Percentiles rank a stretch among this genome's conserved stretches.
phyloP scores from a whole-genome alignment of 1,140 invertebrate genomes.

The Habropoda laboriosa region DNA sequence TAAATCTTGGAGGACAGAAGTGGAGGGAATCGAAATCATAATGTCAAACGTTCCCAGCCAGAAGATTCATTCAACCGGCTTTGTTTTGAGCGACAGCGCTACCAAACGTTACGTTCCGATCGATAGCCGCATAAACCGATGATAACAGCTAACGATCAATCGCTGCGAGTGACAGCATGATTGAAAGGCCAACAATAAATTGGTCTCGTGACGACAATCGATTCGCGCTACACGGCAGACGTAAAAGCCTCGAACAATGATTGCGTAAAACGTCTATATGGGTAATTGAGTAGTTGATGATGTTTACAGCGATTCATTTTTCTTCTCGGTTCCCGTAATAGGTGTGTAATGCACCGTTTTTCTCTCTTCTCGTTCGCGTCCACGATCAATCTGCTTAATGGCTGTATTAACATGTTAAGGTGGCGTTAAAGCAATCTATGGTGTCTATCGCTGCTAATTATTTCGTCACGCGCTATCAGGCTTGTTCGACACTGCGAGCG shows the following conservation, averaged over 20 bases:
- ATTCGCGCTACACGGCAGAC: not conserved
- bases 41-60: not conserved
- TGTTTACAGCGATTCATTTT: not conserved
- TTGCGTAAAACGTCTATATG: not conserved
- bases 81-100: not conserved
- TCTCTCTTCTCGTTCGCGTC: not conserved
- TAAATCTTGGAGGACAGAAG: not conserved
- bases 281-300: slow-evolving; percentile 9
- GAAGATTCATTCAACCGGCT: not conserved
- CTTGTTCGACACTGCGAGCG: slow-evolving; percentile 18
- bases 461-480: slow-evolving; percentile 37
- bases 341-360: not conserved
- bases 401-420: slow-evolving; percentile 15
- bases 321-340: not conserved
- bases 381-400: not conserved
- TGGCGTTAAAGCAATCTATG: slow-evolving; percentile 25
- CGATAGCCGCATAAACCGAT: slow-evolving; percentile 15
- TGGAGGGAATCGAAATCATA: not conserved
- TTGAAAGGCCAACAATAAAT: slow-evolving; percentile 34
- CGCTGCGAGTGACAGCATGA: slow-evolving; percentile 22
- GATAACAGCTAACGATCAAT: slow-evolving; percentile 8
- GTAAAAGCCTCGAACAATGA: not conserved
- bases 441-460: slow-evolving; percentile 37
- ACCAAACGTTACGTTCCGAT: slow-evolving; percentile 1
- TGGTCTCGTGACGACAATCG: slow-evolving; percentile 20